Percentiles rank a stretch among this genome's conserved stretches.
Evolutionary conservation across 2,113 vertebrate species (phyloP).

Genomic region (Girardinichthys multiradiatus): DNA sequence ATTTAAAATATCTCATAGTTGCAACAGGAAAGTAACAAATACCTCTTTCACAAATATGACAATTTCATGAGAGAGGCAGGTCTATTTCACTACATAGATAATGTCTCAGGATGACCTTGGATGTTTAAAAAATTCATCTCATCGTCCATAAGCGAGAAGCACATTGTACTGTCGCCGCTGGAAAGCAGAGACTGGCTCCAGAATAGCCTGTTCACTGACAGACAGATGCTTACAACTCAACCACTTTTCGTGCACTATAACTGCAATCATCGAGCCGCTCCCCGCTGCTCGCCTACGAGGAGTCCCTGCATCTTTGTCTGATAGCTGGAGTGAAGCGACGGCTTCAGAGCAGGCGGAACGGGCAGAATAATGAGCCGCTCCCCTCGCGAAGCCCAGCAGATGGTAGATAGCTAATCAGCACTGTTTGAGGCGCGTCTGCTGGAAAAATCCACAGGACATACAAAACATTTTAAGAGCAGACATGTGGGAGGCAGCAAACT

Average conservation of each 20-base stretch:
- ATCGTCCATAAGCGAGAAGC: conserved; percentile 20
- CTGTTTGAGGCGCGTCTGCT: conserved; percentile 32
- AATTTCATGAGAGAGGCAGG: conserved; percentile 3
- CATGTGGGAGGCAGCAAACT: conserved; percentile 25
- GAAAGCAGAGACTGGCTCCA: conserved; percentile 30
- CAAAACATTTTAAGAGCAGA: conserved; percentile 44
- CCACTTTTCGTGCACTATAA: conserved; percentile 44
- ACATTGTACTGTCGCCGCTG: conserved; percentile 24
- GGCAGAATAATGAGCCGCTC: conserved; percentile 64
- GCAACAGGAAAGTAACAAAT: neutral
- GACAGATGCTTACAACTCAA: conserved; percentile 42
- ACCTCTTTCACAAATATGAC: neutral
- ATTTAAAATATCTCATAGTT: neutral
- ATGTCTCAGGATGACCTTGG: conserved; percentile 12
- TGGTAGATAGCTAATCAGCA: conserved; percentile 65
- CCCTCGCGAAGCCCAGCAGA: conserved; percentile 58
- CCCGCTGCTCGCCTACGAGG: conserved; percentile 43
- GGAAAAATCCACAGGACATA: conserved; percentile 48
- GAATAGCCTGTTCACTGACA: conserved; percentile 49
- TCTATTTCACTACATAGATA: neutral
- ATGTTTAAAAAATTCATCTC: conserved; percentile 17
- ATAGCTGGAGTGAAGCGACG: conserved; percentile 42
- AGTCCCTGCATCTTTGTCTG: conserved; percentile 52
- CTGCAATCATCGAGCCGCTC: conserved; percentile 45
- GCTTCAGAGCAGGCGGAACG: conserved; percentile 35